These are phyloP conservation scores for Phanerotoma sp. DNA, from an alignment of 2,888 invertebrate genomes.

Conservation along the genomic window DNA sequence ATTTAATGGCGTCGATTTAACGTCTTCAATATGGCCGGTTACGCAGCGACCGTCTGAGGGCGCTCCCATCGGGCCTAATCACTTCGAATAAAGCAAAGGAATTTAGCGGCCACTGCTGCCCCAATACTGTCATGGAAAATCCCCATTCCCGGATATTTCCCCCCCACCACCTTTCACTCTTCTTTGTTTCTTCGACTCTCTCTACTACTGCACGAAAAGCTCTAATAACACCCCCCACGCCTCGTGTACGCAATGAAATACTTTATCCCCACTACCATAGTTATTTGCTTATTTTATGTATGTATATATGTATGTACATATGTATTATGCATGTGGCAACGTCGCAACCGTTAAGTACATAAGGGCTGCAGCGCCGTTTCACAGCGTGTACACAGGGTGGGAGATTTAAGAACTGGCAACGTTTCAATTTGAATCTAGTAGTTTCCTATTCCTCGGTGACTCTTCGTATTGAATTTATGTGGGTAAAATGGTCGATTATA, in stretches of 20 bases:
- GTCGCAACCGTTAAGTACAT: slow-evolving; percentile 54
- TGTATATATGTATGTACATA: no score
- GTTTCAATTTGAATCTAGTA: slow-evolving; percentile 54
- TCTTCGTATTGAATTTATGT: slow-evolving; percentile 16
- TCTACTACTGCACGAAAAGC: slow-evolving; percentile 30
- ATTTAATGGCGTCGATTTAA: slow-evolving; percentile 3
- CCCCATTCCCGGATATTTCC: slow-evolving; percentile 43
- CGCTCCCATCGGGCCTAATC: slow-evolving; percentile 5
- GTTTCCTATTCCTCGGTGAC: slow-evolving; percentile 41
- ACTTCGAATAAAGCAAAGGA: slow-evolving; percentile 13
- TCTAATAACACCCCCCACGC: slow-evolving; percentile 39
- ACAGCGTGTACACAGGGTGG: slow-evolving; percentile 26
- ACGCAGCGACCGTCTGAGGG: slow-evolving; percentile 12
- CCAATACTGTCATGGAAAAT: slow-evolving; percentile 51
- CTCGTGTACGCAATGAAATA: slow-evolving; percentile 31
- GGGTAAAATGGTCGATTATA: neutral
- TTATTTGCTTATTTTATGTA: slow-evolving; percentile 35
- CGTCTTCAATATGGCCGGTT: neutral
- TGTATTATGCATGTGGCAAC: no score
- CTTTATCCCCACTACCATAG: slow-evolving; percentile 42
- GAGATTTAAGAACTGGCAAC: slow-evolving; percentile 51
- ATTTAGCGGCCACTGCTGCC: slow-evolving; percentile 27
- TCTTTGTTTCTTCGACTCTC: neutral
- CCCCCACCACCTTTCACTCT: slow-evolving; percentile 9
- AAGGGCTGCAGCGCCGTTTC: slow-evolving; percentile 34